Evolutionary conservation across 1,140 invertebrate species (phyloP), one percentile per base, ranked within the genome.

Genomic region (Sminthurinus signatus): DNA sequence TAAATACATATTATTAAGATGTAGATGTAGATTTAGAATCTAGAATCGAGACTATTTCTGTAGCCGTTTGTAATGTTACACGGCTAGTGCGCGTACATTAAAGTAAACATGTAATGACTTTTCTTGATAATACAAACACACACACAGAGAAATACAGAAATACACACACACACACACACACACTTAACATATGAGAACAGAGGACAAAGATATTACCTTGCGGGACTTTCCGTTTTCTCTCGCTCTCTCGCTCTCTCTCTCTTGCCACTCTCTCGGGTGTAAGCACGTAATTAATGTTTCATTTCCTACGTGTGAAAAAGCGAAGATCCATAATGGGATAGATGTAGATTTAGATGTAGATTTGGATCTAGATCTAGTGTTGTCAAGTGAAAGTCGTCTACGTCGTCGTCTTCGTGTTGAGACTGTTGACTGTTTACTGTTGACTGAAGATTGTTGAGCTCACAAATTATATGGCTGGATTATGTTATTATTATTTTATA

Each of bases 141-240:
- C 32, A 55, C 12, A 31, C 28, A 55, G 52, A 17, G 8, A 48
- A n/a, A 48, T 4, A 19, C 5, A 23, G 44, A 48, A 19, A 36
- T 5, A 36, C 32, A 36, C 32, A 36, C 32, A 14, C n/a, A 15
- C 19, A 27, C 48, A 51, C 48, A 27, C 48, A 51, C 48, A 27
- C 48, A 51, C 52, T 55, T 23, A 15, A 15, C 5, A 36, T 5
- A 36, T 36, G 32, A 15, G 15, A 15, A 36, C 5, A 36, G 5
- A 15, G 32, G 32, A 36, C 5, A 36, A 15, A 36, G 32, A 36
- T 5, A 36, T 46, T 46, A 46, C 44, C 44, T 46, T 46, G 21
- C 44, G 44, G 44, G 44, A 46, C 44, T 46, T 46, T 46, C 44
- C 44, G 44, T 5, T 4, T 46, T 46, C 44, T n/a, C 44, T 46